Percentiles rank a stretch among this genome's conserved stretches.
These are phyloP conservation scores for Aix galericulata DNA, from an alignment of 2,113 vertebrate genomes.

Conservation along the genomic window DNA sequence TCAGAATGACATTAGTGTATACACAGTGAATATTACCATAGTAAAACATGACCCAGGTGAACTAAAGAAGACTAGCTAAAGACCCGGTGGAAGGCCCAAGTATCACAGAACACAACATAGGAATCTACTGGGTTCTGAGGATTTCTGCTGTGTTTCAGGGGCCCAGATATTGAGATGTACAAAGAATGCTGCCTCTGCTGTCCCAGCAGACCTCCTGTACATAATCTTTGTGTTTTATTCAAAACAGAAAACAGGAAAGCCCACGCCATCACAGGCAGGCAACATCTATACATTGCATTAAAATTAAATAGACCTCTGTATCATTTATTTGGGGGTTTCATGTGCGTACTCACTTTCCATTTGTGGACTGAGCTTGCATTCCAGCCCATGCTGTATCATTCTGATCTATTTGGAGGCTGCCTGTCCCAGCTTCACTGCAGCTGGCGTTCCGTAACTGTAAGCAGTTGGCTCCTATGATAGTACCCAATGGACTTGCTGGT, in stretches of 20 bases:
- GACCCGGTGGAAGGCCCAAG: background rate
- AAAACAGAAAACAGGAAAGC: background rate
- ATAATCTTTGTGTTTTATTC: background rate
- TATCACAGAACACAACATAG: background rate
- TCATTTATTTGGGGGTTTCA: background rate
- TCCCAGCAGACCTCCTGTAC: background rate
- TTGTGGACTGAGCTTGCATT: background rate
- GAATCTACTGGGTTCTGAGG: background rate
- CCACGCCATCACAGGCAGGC: background rate
- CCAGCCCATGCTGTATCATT: background rate
- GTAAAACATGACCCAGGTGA: conserved; percentile 19
- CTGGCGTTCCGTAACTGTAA: background rate
- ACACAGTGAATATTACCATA: background rate
- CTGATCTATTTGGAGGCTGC: background rate
- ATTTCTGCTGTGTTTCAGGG: background rate
- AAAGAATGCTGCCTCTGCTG: background rate
- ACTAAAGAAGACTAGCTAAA: background rate
- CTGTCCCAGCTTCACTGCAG: background rate
- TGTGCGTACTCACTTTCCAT: background rate
- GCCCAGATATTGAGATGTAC: background rate
- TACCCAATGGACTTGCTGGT: background rate
- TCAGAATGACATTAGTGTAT: background rate
- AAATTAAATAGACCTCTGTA: background rate
- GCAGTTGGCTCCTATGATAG: background rate
- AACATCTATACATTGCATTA: background rate